Evolutionary conservation across 2,797 vertebrate species (phyloP).

Genomic region (Pangasius macronema): DNA sequence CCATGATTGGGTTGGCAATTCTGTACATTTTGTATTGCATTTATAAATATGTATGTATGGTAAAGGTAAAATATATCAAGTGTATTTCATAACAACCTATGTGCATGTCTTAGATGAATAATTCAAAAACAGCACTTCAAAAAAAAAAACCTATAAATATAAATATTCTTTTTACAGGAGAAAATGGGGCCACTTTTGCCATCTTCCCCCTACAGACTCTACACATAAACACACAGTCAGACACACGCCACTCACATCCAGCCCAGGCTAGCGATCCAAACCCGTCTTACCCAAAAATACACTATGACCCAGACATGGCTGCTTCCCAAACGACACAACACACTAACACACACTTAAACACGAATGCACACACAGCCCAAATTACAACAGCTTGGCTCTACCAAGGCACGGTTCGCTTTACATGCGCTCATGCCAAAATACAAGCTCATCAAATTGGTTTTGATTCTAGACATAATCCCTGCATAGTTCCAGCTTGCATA

Average conservation of each 20-base stretch:
- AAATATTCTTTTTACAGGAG: not conserved
- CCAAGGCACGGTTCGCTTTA: slow-evolving; percentile 12
- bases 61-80: not conserved
- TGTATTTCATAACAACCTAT: not conserved
- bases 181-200: not conserved
- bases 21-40: not conserved
- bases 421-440: slow-evolving; percentile 24
- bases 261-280: not conserved
- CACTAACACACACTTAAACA: slow-evolving; percentile 33
- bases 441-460: slow-evolving; percentile 41
- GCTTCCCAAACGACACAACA: slow-evolving; percentile 40
- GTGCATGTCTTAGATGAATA: not conserved
- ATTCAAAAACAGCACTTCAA: not conserved
- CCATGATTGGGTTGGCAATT: not conserved
- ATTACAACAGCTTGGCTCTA: slow-evolving; percentile 9
- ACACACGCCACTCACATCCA: slow-evolving; percentile 8
- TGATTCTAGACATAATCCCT: slow-evolving; percentile 34
- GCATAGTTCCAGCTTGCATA: slow-evolving; percentile 45
- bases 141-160: not conserved
- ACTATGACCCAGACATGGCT: slow-evolving; percentile 43
- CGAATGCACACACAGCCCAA: not conserved
- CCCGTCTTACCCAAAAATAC: slow-evolving; percentile 26
- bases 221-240: not conserved
- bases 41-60: not conserved
- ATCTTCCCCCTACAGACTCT: not conserved